Evolutionary conservation across 2,797 vertebrate genomes (phyloP).

Genomic region (Manis javanica): DNA sequence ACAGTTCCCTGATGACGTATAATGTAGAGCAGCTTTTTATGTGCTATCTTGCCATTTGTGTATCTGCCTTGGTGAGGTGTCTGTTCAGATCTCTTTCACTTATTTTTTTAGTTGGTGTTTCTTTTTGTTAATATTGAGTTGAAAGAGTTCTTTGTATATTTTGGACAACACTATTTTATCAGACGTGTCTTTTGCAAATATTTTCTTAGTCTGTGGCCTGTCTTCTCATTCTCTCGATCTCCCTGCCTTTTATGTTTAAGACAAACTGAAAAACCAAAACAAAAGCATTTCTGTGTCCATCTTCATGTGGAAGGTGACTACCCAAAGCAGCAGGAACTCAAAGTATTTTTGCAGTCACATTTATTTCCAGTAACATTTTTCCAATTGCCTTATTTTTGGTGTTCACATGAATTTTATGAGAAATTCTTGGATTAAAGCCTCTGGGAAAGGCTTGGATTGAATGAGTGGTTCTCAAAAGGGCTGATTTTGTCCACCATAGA

Average conservation of each 20-base stretch:
- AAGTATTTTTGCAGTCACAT: background rate
- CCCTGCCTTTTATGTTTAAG: background rate
- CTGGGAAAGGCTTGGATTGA: background rate
- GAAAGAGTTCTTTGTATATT: background rate
- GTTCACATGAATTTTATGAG: background rate
- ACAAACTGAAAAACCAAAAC: background rate
- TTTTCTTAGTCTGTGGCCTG: background rate
- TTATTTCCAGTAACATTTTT: background rate
- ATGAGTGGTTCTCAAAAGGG: background rate
- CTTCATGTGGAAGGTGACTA: background rate
- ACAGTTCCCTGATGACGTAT: background rate
- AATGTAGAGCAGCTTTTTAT: background rate
- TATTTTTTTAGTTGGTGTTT: background rate
- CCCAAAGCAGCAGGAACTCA: background rate
- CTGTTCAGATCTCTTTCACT: background rate
- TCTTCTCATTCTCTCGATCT: background rate
- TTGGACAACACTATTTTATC: background rate
- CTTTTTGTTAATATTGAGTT: background rate
- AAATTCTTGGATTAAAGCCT: background rate
- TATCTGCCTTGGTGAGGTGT: background rate
- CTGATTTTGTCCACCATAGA: background rate
- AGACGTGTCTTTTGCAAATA: background rate
- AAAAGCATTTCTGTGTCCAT: background rate
- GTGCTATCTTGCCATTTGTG: background rate
- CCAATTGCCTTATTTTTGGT: background rate